These are phyloP conservation scores for Ophraella communa DNA, from an alignment of 2,888 invertebrate genomes.

Conservation along the genomic window DNA sequence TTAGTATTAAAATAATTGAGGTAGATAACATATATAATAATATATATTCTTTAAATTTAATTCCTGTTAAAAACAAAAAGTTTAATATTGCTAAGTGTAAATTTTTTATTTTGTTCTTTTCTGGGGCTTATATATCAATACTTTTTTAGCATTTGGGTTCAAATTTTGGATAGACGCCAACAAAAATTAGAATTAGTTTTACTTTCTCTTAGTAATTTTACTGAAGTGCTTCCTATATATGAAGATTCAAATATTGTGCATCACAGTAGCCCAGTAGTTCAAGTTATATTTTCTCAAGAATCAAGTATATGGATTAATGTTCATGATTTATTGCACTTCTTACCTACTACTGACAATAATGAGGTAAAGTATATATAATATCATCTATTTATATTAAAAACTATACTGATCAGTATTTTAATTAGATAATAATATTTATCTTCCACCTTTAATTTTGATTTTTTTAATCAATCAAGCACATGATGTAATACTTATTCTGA, in stretches of 20 bases:
- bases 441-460: no score
- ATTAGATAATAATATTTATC: no score
- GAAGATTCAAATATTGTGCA: slow-evolving; percentile 55
- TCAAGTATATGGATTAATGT: slow-evolving; percentile 93
- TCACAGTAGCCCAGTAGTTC: slow-evolving; percentile 62
- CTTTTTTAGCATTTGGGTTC: slow-evolving; percentile 81
- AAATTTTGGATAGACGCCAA: slow-evolving; percentile 87
- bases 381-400: neutral
- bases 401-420: no score
- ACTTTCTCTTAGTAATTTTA: slow-evolving; percentile 81
- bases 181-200: slow-evolving; percentile 83
- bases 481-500: no score
- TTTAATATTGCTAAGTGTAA: no score
- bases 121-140: neutral
- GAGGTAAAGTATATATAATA: slow-evolving; percentile 30
- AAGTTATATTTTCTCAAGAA: slow-evolving; percentile 68
- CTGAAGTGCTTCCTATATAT: slow-evolving; percentile 65
- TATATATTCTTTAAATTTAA: no score
- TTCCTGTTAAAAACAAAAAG: no score
- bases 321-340: slow-evolving; percentile 86
- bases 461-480: no score
- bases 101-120: neutral
- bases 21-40: no score
- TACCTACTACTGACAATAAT: slow-evolving; percentile 63
- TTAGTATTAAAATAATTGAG: no score